phyloP scores from a whole-genome alignment of 2,113 vertebrate genomes.

The Siniperca chuatsi region DNA sequence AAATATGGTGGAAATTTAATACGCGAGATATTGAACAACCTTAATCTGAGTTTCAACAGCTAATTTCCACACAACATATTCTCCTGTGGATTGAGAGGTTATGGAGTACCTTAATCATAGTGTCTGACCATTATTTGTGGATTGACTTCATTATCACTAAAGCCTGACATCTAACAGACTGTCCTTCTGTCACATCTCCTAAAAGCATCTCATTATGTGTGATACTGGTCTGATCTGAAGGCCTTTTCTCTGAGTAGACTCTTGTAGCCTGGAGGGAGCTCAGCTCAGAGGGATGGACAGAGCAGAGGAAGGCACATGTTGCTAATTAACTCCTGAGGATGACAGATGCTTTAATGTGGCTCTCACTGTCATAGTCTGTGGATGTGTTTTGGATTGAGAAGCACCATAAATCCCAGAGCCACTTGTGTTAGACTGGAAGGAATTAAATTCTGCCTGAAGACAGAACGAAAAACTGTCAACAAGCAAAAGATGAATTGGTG shows the following conservation, averaged over 20 bases:
- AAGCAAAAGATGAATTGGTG: conserved; percentile 53
- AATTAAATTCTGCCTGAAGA: conserved; percentile 63
- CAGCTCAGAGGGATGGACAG: conserved; percentile 54
- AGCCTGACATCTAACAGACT: conserved; percentile 51
- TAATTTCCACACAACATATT: not conserved
- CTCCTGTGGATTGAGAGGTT: conserved; percentile 5
- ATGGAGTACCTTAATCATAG: conserved; percentile 1
- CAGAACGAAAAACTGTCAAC: conserved; percentile 60
- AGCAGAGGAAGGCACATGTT: conserved; percentile 60
- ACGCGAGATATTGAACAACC: not conserved
- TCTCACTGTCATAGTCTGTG: conserved; percentile 60
- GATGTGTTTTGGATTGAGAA: conserved; percentile 59
- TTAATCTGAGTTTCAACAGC: not conserved
- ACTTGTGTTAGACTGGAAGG: conserved; percentile 44
- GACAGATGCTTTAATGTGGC: conserved; percentile 78
- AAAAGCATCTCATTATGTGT: conserved; percentile 51
- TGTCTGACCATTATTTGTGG: conserved; percentile 32
- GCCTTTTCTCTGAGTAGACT: conserved; percentile 37
- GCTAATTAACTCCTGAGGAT: conserved; percentile 74
- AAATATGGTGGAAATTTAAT: not conserved
- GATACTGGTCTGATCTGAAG: conserved; percentile 31
- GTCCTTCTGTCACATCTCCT: conserved; percentile 50
- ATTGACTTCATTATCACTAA: conserved; percentile 44
- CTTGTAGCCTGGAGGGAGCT: conserved; percentile 70
- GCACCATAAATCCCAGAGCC: conserved; percentile 49